Percentiles rank a stretch among this genome's conserved stretches.
These are phyloP conservation scores for Asbolus verrucosus DNA, from an alignment of 1,140 invertebrate genomes.

Conservation along the genomic window DNA sequence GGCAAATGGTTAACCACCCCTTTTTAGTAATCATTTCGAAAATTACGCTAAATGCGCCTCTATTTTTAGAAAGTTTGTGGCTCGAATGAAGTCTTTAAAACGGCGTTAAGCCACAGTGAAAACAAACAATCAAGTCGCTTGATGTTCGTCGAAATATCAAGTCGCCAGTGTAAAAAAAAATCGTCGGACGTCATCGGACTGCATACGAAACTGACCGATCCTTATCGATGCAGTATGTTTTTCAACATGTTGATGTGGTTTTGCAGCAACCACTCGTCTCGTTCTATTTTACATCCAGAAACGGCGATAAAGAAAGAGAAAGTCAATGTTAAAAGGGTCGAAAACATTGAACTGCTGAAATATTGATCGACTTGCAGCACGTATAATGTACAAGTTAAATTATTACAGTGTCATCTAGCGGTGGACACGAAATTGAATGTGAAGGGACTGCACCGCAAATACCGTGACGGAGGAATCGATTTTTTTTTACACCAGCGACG, in stretches of 20 bases:
- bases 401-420: constrained; percentile 43
- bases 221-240: not conserved
- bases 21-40: too few species aligned
- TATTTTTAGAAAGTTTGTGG: too few species aligned
- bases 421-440: not conserved
- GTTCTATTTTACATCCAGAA: not conserved
- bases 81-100: too few species aligned
- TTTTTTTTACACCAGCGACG: too few species aligned
- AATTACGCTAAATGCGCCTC: too few species aligned
- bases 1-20: too few species aligned
- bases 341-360: constrained; percentile 22
- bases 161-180: too few species aligned
- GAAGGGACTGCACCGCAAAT: constrained; percentile 23
- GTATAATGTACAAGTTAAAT: constrained; percentile 20
- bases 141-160: too few species aligned
- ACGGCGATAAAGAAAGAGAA: constrained; percentile 24
- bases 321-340: constrained; percentile 5
- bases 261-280: constrained; percentile 4
- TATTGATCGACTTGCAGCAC: constrained; percentile 31
- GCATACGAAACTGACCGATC: not conserved
- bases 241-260: not conserved
- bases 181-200: too few species aligned
- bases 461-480: constrained; percentile 12
- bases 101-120: too few species aligned
- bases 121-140: too few species aligned